phyloP scores from a whole-genome alignment of 2,888 invertebrate species.

The Polydrusus pterygomalis region DNA sequence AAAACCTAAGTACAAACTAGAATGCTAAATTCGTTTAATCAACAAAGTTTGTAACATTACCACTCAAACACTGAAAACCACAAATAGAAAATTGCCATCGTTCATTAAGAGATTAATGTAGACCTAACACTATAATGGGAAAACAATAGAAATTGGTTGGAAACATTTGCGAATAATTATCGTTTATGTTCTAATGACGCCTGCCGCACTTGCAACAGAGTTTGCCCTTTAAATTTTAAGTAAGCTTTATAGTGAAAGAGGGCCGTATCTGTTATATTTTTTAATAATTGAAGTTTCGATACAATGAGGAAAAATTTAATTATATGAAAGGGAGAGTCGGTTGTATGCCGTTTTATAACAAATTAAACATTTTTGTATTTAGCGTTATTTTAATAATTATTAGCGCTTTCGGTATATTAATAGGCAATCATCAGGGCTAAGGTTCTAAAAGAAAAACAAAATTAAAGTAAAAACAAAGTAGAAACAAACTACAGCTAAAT shows the following conservation, averaged over 20 bases:
- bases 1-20: neutral
- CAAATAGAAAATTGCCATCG: conserved; percentile 13
- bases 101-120: conserved; percentile 16
- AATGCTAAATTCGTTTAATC: neutral
- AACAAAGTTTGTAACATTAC: neutral
- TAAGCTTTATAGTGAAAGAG: too few species aligned
- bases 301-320: neutral
- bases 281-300: too few species aligned
- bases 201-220: neutral
- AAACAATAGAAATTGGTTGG: conserved; percentile 11
- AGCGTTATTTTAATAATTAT: too few species aligned
- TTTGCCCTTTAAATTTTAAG: neutral
- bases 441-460: too few species aligned
- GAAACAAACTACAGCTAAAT: too few species aligned
- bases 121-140: neutral
- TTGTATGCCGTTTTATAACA: too few species aligned
- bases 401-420: too few species aligned
- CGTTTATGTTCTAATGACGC: neutral
- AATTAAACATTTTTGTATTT: too few species aligned
- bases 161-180: conserved; percentile 4
- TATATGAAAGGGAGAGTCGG: too few species aligned
- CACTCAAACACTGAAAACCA: neutral
- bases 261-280: too few species aligned
- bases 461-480: too few species aligned
- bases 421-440: too few species aligned